Conservation (phyloP, 2,113 vertebrate species). For the Podocnemis expansa region DNA sequence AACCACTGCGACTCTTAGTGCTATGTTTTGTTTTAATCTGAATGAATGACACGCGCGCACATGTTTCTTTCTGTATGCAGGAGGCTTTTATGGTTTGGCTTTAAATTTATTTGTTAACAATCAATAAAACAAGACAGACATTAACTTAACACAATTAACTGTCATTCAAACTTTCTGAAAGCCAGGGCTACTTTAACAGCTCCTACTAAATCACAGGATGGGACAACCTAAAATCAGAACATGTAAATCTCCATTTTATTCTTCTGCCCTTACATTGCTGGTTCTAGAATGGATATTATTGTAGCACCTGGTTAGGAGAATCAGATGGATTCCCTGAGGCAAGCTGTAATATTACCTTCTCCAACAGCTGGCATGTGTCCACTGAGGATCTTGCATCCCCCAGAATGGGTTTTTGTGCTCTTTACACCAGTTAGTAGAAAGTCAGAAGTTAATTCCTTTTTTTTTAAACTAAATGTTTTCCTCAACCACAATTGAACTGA, state of each 20-base stretch:
- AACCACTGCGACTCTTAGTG: background rate
- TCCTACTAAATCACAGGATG: background rate
- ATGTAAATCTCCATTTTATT: background rate
- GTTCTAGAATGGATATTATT: background rate
- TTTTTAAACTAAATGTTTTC: constrained; percentile 35
- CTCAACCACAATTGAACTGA: constrained; percentile 22
- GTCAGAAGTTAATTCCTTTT: background rate
- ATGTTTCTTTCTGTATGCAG: constrained; percentile 54
- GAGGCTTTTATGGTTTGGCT: constrained; percentile 55
- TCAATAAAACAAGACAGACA: constrained; percentile 55
- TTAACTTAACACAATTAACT: constrained; percentile 52
- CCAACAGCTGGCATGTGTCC: background rate
- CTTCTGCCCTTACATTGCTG: background rate
- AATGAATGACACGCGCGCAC: constrained; percentile 41
- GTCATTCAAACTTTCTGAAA: constrained; percentile 47
- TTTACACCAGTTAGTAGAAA: background rate
- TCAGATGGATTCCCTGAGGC: background rate
- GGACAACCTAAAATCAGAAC: background rate
- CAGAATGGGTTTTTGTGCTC: background rate
- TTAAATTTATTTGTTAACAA: constrained; percentile 54
- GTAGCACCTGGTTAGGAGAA: background rate
- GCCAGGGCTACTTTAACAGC: background rate
- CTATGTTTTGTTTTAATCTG: constrained; percentile 64
- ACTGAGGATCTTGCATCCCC: background rate
- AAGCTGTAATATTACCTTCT: background rate